These are phyloP conservation scores for Saccopteryx leptura DNA, from an alignment of 2,113 vertebrate genomes.

Conservation along the genomic window DNA sequence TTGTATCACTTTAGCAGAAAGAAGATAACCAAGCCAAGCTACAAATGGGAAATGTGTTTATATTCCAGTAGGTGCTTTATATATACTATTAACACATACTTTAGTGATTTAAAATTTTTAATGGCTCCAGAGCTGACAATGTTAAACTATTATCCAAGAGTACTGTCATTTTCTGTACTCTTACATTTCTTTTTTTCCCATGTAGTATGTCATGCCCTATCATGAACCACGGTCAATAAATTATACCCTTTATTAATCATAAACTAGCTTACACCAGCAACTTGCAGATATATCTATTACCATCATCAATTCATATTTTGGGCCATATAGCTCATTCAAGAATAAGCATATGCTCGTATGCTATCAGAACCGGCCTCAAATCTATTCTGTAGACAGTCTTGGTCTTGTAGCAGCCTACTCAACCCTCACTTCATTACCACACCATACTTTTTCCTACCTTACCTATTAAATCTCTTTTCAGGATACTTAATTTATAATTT, in stretches of 20 bases:
- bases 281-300: not conserved
- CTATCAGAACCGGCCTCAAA: not conserved
- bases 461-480: not conserved
- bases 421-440: not conserved
- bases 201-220: not conserved
- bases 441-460: not conserved
- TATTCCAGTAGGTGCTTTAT: slow-evolving; percentile 23
- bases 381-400: not conserved
- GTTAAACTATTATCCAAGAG: slow-evolving; percentile 52
- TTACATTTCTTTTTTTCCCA: slow-evolving; percentile 13
- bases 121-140: slow-evolving; percentile 21
- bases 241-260: slow-evolving; percentile 50
- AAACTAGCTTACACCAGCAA: slow-evolving; percentile 32
- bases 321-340: not conserved
- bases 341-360: not conserved
- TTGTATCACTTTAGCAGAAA: slow-evolving; percentile 10
- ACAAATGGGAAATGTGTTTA: slow-evolving; percentile 32
- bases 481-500: slow-evolving; percentile 22
- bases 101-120: not conserved
- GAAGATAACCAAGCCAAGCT: not conserved
- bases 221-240: not conserved
- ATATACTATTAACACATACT: not conserved
- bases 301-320: not conserved
- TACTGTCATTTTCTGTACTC: not conserved
- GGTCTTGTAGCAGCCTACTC: not conserved